Conservation (phyloP, 1,140 invertebrate species). For the Aporrectodea caliginosa region DNA sequence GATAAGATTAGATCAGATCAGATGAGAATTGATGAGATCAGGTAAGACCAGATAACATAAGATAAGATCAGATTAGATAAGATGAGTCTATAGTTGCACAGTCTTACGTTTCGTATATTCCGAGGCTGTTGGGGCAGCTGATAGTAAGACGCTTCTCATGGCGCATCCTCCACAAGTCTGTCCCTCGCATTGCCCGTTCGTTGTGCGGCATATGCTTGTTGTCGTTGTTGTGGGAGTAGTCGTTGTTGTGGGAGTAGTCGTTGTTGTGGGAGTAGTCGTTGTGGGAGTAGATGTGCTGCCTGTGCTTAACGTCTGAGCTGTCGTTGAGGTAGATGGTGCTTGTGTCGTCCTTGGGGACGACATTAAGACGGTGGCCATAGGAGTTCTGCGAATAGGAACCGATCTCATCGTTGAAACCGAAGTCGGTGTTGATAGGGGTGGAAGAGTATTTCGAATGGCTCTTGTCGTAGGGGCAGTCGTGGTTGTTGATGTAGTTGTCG, state of each 20-base stretch:
- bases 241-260: background rate
- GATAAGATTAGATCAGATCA: no score
- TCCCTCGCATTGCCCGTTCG: no score
- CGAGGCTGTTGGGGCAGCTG: no score
- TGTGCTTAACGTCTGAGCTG: background rate
- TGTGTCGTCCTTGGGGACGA: no score
- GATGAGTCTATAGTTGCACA: no score
- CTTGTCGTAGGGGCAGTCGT: background rate
- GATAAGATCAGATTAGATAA: no score
- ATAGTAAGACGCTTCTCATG: background rate
- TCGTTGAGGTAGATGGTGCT: no score
- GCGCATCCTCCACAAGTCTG: background rate
- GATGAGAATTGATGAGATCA: no score
- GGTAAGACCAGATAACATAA: no score
- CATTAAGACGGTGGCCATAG: no score
- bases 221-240: background rate
- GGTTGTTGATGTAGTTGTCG: background rate
- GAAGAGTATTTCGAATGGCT: background rate
- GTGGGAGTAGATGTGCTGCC: background rate
- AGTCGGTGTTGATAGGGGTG: background rate
- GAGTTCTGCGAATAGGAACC: background rate
- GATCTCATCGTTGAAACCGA: background rate
- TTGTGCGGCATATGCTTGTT: no score
- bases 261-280: background rate
- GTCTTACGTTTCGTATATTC: no score